These are phyloP conservation scores for Chondrilla cf. caribensis DNA, from an alignment of 37 sponge, comb jelly and placozoan species.

Conservation along the genomic window DNA sequence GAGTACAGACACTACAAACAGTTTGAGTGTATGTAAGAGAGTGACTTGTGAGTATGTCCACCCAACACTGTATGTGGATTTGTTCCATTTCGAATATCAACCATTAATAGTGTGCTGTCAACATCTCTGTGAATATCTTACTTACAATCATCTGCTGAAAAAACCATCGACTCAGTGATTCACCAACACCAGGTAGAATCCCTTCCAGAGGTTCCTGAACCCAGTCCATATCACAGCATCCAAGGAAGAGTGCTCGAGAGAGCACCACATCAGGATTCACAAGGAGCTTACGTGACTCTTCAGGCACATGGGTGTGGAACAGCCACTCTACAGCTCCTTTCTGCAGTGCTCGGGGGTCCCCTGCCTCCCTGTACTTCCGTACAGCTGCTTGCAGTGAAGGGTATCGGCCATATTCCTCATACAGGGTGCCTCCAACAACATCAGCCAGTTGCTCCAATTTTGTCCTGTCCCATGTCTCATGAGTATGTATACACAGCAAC, in stretches of 20 bases:
- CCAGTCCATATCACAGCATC: conserved; percentile 2
- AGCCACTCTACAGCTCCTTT: not conserved
- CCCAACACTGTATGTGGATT: no score
- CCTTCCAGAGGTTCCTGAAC: no score
- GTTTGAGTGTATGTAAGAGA: not conserved
- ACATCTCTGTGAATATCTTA: no score
- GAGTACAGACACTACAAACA: not conserved
- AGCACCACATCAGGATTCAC: not conserved
- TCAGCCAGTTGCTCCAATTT: no score
- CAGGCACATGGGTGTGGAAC: not conserved
- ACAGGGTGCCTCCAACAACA: not conserved
- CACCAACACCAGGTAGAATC: no score
- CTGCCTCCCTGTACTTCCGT: not conserved
- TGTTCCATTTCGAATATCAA: no score
- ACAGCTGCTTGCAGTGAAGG: not conserved
- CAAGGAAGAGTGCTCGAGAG: not conserved
- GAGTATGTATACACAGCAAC: no score
- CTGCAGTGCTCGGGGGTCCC: not conserved
- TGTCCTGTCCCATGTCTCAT: no score
- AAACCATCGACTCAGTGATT: no score
- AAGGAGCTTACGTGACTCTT: not conserved
- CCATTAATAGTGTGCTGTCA: no score
- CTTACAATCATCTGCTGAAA: no score
- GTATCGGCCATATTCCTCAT: conserved; percentile 5
- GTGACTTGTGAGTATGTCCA: not conserved